Conservation (phyloP, 2,113 vertebrate genomes). For the Nerophis ophidion region DNA sequence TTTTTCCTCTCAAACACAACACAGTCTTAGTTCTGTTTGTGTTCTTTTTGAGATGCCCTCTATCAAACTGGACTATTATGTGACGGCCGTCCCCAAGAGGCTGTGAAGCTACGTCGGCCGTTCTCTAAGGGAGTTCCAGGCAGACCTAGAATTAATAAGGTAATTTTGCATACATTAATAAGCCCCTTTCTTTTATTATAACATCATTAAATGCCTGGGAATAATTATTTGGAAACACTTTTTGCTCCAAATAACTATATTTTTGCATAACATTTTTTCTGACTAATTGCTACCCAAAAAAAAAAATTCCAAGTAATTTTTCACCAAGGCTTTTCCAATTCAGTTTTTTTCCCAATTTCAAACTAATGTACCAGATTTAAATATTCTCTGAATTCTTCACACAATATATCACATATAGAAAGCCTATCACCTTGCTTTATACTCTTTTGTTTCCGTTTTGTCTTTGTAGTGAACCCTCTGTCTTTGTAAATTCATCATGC, state of each 20-base stretch:
- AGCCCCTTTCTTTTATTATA: constrained; percentile 1
- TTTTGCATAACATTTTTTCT: neutral
- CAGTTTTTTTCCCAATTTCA: constrained; percentile 13
- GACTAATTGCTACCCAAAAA: neutral
- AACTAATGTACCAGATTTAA: neutral
- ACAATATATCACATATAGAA: neutral
- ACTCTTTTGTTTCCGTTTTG: too few species aligned
- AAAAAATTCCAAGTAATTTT: constrained; percentile 30
- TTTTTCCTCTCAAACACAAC: neutral
- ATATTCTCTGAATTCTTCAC: neutral
- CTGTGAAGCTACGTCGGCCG: constrained; percentile 42
- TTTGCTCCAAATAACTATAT: neutral
- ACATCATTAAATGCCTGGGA: constrained; percentile 33
- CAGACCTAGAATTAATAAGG: constrained; percentile 59
- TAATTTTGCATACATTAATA: constrained; percentile 36
- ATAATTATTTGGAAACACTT: constrained; percentile 28
- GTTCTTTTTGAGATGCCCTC: constrained; percentile 9
- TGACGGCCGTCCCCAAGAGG: constrained; percentile 33
- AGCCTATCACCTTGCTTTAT: neutral
- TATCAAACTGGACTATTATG: constrained; percentile 14
- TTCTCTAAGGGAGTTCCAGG: constrained; percentile 35
- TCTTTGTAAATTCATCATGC: neutral
- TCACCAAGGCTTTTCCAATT: constrained; percentile 30
- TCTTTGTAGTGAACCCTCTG: neutral
- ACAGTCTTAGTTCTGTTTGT: neutral